Base-by-base conservation (phyloP, 2,113 vertebrate genomes). In the Ictalurus punctatus region DNA sequence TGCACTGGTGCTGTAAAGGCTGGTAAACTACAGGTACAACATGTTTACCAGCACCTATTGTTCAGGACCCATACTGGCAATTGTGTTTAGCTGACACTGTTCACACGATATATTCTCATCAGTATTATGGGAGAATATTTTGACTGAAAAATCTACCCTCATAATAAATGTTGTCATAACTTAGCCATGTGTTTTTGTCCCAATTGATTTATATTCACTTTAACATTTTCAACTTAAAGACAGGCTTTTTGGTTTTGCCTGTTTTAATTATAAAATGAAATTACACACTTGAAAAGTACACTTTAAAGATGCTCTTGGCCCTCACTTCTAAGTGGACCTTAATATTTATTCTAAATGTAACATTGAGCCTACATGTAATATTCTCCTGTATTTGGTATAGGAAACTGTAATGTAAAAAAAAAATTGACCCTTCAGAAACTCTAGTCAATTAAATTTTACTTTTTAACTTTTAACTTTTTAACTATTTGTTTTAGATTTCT, bases 1-100 rank as follows among this genome's bases (percentile, higher is more conserved):
- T 89, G 73, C 83, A 78, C 44, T 89, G 88, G 59, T 89, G 83
- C 88, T 89, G 83, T 85, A 63, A 85, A 40, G 14, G 73, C 74
- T 85, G 83, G 87, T 88, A 30, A 85, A 79, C 69, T 79, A 86
- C 85, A 85, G 61, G 88, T 63, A 74, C 82, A 71, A 73, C 63
- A 58, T 59, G 79, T 82, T 82, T 83, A 83, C 80, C 37, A 19
- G 65, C 65, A 40, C 23, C 6, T 84, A 80, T 67, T 78, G 40
- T 88, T 84, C 82, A 78, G 82, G 59, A 84, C 71, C 58, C 48
- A 85, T 65, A 85, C 88, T 80, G 73, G 74, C 48, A 78, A 85
- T 80, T 30, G 16, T 56, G n/a, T 84, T 78, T 59, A n/a, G 56
- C 13, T 79, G 58, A 40, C 19, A 85, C 71, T 84, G 69, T 83